These are phyloP conservation scores for Canis aureus DNA, from an alignment of 2,113 vertebrate species.

Conservation along the genomic window DNA sequence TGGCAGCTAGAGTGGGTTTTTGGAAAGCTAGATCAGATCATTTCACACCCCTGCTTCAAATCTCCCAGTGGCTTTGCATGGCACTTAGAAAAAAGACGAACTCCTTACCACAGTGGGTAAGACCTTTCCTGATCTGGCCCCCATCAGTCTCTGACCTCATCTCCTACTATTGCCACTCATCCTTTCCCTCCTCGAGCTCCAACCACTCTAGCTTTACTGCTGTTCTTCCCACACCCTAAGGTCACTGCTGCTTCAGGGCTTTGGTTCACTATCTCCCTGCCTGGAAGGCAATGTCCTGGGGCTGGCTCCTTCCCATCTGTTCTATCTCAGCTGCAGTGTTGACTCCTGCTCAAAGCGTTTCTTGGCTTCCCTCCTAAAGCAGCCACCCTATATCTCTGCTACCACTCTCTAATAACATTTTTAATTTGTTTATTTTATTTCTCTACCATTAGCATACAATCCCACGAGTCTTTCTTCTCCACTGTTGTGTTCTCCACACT, in stretches of 20 bases:
- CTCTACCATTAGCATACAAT: background rate
- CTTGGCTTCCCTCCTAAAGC: background rate
- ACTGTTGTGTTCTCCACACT: background rate
- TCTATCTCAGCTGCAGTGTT: background rate
- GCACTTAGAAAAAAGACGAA: background rate
- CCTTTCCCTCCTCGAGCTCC: background rate
- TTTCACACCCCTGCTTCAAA: background rate
- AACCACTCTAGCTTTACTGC: background rate
- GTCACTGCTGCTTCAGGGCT: background rate
- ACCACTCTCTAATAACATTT: background rate
- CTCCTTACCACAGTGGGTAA: background rate
- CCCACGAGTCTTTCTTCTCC: background rate
- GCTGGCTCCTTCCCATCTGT: background rate
- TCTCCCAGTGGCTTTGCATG: background rate
- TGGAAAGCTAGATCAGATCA: background rate
- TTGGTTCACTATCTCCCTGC: background rate
- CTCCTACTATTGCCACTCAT: background rate
- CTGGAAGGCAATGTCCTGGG: no score
- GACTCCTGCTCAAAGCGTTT: background rate
- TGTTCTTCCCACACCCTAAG: background rate
- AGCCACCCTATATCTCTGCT: background rate
- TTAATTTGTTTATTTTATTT: background rate
- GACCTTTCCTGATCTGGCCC: background rate
- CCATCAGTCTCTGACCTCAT: background rate
- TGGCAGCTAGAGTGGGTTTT: background rate